phyloP scores from a whole-genome alignment of 2,797 vertebrate species.

The Hippopotamyrus pictus region DNA sequence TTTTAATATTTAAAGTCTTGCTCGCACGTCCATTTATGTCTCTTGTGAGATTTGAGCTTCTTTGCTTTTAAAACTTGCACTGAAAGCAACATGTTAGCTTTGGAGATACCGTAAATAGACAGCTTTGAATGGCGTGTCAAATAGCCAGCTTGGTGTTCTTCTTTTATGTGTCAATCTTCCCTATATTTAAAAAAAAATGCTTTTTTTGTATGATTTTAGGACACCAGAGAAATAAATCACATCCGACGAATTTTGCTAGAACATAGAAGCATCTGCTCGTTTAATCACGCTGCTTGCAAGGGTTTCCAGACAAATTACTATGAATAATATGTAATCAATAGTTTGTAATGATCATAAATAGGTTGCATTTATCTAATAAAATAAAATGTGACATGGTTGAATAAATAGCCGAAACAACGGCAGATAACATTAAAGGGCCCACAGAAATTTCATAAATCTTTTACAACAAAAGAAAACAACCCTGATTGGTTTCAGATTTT shows the following conservation, averaged over 20 bases:
- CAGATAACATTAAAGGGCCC: conserved; percentile 32
- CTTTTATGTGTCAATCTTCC: conserved; percentile 7
- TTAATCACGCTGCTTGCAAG: not conserved
- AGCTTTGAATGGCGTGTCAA: not conserved
- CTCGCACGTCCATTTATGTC: not conserved
- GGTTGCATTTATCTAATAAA: conserved; percentile 43
- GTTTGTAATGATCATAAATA: conserved; percentile 52
- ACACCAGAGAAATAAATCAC: not conserved
- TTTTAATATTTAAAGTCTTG: conserved; percentile 1
- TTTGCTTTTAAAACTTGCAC: conserved; percentile 5
- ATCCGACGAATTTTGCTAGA: not conserved
- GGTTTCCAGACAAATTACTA: conserved; percentile 8
- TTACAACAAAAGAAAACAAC: not conserved
- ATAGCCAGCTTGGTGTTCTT: not conserved
- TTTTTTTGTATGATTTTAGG: not conserved
- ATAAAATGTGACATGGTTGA: conserved; percentile 41
- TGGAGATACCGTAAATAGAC: conserved; percentile 10
- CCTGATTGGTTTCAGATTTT: not conserved
- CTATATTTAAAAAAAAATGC: not conserved
- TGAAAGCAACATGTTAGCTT: not conserved
- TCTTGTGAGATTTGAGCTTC: not conserved
- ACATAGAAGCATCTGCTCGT: not conserved
- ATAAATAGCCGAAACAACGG: conserved; percentile 40
- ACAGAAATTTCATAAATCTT: conserved; percentile 1
- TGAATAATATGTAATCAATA: conserved; percentile 58